These are phyloP conservation scores for Spodoptera exigua DNA, from an alignment of 2,888 invertebrate genomes.

Conservation along the genomic window DNA sequence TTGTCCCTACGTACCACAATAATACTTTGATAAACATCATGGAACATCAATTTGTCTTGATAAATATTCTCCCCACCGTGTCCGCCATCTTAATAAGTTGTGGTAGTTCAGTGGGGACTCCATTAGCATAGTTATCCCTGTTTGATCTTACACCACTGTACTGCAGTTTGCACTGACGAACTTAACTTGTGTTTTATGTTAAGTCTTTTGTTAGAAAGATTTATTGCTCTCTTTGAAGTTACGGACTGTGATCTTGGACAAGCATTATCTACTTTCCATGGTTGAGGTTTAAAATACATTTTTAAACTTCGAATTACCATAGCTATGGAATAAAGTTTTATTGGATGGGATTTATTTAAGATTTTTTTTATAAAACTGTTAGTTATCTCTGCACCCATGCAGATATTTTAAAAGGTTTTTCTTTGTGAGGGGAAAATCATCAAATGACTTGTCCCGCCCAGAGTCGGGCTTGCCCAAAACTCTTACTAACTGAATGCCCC, in stretches of 20 bases:
- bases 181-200: conserved; percentile 59
- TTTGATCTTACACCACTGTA: conserved; percentile 52
- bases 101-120: conserved; percentile 1
- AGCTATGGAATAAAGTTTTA: too few species aligned
- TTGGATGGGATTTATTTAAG: neutral
- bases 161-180: conserved; percentile 60
- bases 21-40: too few species aligned
- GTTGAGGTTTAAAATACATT: conserved; percentile 18
- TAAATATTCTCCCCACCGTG: too few species aligned
- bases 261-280: conserved; percentile 33
- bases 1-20: too few species aligned
- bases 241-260: conserved; percentile 47
- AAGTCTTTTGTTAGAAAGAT: conserved; percentile 58
- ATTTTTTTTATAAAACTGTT: neutral
- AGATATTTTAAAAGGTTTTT: too few species aligned
- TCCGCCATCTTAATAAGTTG: neutral
- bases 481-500: too few species aligned
- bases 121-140: conserved; percentile 24
- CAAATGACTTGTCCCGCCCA: too few species aligned
- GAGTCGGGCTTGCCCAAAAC: too few species aligned
- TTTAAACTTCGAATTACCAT: too few species aligned
- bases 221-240: conserved; percentile 56
- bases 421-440: too few species aligned
- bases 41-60: too few species aligned
- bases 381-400: too few species aligned